phyloP scores from a whole-genome alignment of 2,888 invertebrate species.

The Conus canariensis region DNA sequence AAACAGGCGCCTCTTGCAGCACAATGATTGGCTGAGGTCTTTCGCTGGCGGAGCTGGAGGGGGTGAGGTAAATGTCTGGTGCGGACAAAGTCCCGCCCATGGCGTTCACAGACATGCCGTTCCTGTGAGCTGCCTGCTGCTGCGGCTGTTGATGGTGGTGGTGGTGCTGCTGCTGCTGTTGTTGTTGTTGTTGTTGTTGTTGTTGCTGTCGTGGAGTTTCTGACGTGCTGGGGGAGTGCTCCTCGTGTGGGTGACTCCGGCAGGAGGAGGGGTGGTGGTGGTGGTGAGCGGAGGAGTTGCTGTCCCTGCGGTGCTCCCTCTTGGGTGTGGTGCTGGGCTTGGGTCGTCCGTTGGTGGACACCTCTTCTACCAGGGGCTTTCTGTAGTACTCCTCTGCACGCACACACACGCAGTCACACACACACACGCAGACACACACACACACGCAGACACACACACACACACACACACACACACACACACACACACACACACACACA shows the following conservation, averaged over 20 bases:
- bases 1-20: slow-evolving; percentile 62
- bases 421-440: not conserved
- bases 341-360: slow-evolving; percentile 22
- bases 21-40: slow-evolving; percentile 65
- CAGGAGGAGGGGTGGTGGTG: not conserved
- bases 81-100: not conserved
- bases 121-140: not conserved
- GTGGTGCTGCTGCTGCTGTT: not conserved
- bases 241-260: not conserved
- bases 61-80: slow-evolving; percentile 33
- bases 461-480: slow-evolving; percentile 6
- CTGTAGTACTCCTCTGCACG: slow-evolving; percentile 48
- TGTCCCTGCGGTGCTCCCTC: slow-evolving; percentile 28
- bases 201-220: not conserved
- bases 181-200: not conserved
- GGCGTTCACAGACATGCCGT: slow-evolving; percentile 25
- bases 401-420: not conserved
- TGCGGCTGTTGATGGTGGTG: not conserved
- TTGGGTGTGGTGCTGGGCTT: slow-evolving; percentile 27
- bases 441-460: slow-evolving; percentile 3
- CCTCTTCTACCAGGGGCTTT: slow-evolving; percentile 25
- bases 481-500: slow-evolving; percentile 4
- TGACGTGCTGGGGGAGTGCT: not conserved
- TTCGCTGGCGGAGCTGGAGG: slow-evolving; percentile 17
- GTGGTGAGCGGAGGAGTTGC: not conserved